Evolutionary conservation across 2,113 vertebrate species (phyloP).

Genomic region (Gymnogyps californianus): DNA sequence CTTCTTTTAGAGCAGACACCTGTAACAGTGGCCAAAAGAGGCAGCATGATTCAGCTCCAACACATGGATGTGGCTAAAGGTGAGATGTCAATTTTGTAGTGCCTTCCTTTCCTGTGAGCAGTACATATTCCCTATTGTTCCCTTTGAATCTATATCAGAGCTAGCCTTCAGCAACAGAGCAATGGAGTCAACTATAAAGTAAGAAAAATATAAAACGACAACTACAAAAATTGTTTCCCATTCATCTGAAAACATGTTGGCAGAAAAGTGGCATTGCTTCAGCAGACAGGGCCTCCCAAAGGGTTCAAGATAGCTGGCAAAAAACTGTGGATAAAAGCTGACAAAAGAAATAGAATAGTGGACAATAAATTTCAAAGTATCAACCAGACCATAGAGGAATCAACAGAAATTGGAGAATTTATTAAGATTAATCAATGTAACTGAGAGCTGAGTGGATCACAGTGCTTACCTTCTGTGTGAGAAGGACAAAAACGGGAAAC

Average conservation of each 20-base stretch:
- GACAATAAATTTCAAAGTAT: not conserved
- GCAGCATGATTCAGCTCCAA: not conserved
- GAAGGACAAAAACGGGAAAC: not conserved
- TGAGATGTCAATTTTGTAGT: not conserved
- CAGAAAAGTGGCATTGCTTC: not conserved
- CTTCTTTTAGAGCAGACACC: not conserved
- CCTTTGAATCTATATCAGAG: not conserved
- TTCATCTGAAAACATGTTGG: not conserved
- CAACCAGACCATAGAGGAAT: not conserved
- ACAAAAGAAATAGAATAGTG: not conserved
- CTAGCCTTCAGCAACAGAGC: not conserved
- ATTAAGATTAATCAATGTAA: not conserved
- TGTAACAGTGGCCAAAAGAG: not conserved
- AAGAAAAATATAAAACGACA: conserved; percentile 7
- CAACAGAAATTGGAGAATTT: not conserved
- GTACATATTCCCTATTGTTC: not conserved
- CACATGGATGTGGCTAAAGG: not conserved
- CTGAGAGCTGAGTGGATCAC: not conserved
- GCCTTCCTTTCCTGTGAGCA: not conserved
- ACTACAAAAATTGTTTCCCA: not conserved
- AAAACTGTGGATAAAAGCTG: not conserved
- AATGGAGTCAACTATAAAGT: not conserved
- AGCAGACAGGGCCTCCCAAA: not conserved
- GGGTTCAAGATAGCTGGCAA: not conserved
- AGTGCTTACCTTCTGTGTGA: not conserved